Evolutionary conservation across 92 coral and sea anemone species (phyloP), one percentile per base, ranked within the genome.

Genomic region (Siderastrea siderea): DNA sequence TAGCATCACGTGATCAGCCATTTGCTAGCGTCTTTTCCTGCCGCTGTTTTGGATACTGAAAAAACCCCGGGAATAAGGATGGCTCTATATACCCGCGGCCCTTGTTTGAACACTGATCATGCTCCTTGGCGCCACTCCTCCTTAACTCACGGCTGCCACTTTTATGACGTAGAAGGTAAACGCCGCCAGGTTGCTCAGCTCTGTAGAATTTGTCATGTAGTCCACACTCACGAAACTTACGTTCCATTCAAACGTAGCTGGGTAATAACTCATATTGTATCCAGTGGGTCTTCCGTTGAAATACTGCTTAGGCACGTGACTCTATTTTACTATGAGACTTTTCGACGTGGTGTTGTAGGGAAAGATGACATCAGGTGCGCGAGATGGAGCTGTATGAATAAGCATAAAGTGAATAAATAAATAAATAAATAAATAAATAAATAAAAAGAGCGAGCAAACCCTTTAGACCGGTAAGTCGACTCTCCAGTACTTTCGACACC

Each of bases 321-420:
- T 87, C 94, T 92, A 91, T 59, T 66, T 78, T 14, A 87, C 51
- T 1, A 83, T 50, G 15, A 91, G 12, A 49, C 78, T 65, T 44
- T 89, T 70, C 12, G 94, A 91, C 60, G 70, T 74, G 54, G 78
- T 7, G 61, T 83, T 87, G 53, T 51, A 16, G 1, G 92, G 86
- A 6, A 50, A 38, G 16, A 83, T 47, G 15, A 71, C 53, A 54
- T 12, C 72, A 75, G 81, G 79, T 2, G 73, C 50, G 15, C 61
- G 46, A 17, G 75, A 38, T 2, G 84, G 67, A 51, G 64, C 84
- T 76, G 75, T n/a, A 38, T 2, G 8, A 64, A 58, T 0, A 13
- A 47, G 19, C 17, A 63, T 64, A 4, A 83, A 57, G 15, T 53
- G 0, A 53, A 53, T 12, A 26, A 26, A 26, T 26, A 26, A 26